Evolutionary conservation across 2,888 invertebrate genomes (phyloP), one percentile per base, ranked within the genome.

Genomic region (Gasteruption jaculator): DNA sequence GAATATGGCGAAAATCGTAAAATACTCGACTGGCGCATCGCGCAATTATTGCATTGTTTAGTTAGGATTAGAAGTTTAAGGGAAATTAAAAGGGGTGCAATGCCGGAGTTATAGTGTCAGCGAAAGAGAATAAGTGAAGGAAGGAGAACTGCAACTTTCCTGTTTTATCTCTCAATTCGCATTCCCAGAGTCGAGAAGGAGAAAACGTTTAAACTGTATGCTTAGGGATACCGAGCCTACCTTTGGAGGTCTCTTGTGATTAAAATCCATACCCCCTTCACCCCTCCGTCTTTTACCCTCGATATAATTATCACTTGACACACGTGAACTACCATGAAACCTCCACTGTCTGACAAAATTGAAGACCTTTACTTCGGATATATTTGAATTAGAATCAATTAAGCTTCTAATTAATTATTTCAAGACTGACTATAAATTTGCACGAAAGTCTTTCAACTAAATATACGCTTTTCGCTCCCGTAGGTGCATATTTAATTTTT

Each of bases 101-200:
- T 38, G 36, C 33, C 38, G n/a, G n/a, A n/a, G n/a, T n/a, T n/a
- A n/a, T n/a, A n/a, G n/a, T 22, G 29, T 29, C 24, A 19, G 25
- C 46, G 36, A 27, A 34, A 42, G 46, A 48, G 53, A 50, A 44
- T 45, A 53, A 56, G 45, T 35, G 45, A 30, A 24, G 20, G 48
- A 44, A 35, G 38, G 44, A 22, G 37, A 51, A 35, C 38, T 35
- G 36, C 58, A 60, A 61, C 60, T 68, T 64, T 61, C 57, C 52
- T 58, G 60, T 66, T 66, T 65, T 64, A 62, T 65, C 60, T 63
- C 61, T 62, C 62, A 61, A 67, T 68, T 63, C 61, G 56, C 63
- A 61, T 67, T 63, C 60, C 55, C 57, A 36, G 56, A 57, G 56
- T 58, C 63, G 59, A 57, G 58, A 56, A n/a, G n/a, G n/a, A n/a